Base-by-base conservation (phyloP, 2,797 vertebrate species). In the Sebastes iracundus region DNA sequence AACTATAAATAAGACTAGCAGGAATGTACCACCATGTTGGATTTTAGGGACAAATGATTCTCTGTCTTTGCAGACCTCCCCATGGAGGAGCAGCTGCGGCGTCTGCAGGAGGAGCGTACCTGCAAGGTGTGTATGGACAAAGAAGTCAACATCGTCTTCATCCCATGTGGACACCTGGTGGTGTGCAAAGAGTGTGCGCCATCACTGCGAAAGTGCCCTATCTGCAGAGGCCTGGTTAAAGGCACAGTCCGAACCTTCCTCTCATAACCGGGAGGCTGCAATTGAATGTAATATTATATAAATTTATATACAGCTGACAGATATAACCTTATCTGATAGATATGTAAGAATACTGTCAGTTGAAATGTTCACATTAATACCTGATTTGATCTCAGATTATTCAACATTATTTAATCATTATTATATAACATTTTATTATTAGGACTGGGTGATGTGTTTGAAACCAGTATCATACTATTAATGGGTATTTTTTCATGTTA, bases 101-200 rank as follows among this genome's bases (percentile, higher is more conserved):
- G 98, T 38, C 30, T 99, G 74, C 99, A 99, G 82, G 99, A 99
- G 78, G 98, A 99, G 93, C 95, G 98, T 46, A 99, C 98, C 2
- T 99, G 98, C 91, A 99, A 99, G 93, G 98, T 99, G 82, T 99
- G 99, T 82, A 99, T 99, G 98, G 99, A 99, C 88, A 98, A 96
- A 92, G 98, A 99, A 87, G 99, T 99, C 84, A 99, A 97, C 90
- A 97, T 99, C 13, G 98, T 99, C 72, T 99, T 99, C 91, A 99
- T 99, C 88, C 98, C 98, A 0, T 99, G 99, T 84, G 99, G 99
- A 85, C 98, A 99, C 88, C 95, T 99, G 88, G 99, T 99, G 64
- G 98, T 99, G 33, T 99, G 99, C 82, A 98, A 98, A 91, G 98
- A 99, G 75, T 99, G 98, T 22, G 98, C 99, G 0, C 98, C 99